Conservation (phyloP, 2,888 invertebrate genomes). For the Pocota personata region DNA sequence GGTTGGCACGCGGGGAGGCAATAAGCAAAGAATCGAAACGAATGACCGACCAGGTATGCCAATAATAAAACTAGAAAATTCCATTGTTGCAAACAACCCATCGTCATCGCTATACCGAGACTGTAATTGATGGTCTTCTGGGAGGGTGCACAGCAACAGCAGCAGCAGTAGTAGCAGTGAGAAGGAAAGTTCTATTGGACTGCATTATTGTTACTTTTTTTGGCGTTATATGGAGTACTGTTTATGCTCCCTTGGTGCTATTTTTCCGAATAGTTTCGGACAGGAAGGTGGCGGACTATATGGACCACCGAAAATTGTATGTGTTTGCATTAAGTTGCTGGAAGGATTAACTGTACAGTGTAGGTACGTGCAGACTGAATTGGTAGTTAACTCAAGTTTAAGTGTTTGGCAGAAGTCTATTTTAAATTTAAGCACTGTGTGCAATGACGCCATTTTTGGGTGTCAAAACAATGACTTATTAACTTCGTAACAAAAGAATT, state of each 20-base stretch:
- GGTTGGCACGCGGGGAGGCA: background rate
- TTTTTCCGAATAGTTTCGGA: background rate
- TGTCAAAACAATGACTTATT: too few relatives aligned
- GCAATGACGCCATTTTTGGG: too few relatives aligned
- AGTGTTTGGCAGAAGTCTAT: background rate
- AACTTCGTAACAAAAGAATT: too few relatives aligned
- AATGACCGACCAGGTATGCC: slow-evolving; percentile 73
- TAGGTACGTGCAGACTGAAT: background rate
- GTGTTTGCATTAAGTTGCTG: background rate
- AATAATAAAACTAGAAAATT: slow-evolving; percentile 74
- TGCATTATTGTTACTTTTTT: slow-evolving; percentile 64
- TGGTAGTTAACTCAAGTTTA: background rate
- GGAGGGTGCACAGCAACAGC: slow-evolving; percentile 33
- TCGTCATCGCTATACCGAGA: slow-evolving; percentile 59
- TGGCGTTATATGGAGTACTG: slow-evolving; percentile 9
- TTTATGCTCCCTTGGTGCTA: slow-evolving; percentile 11
- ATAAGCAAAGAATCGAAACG: slow-evolving; percentile 55
- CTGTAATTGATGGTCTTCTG: slow-evolving; percentile 68
- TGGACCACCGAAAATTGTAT: slow-evolving; percentile 27
- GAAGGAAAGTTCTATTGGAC: slow-evolving; percentile 69
- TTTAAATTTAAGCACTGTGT: background rate
- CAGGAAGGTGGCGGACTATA: slow-evolving; percentile 10
- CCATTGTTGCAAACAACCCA: slow-evolving; percentile 73
- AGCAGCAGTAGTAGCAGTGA: slow-evolving; percentile 26
- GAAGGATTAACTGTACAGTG: background rate